A percentile compares a stretch with the other conserved stretches of the same genome.
phyloP scores from a whole-genome alignment of 2,113 vertebrate species.

The Zootoca vivipara region DNA sequence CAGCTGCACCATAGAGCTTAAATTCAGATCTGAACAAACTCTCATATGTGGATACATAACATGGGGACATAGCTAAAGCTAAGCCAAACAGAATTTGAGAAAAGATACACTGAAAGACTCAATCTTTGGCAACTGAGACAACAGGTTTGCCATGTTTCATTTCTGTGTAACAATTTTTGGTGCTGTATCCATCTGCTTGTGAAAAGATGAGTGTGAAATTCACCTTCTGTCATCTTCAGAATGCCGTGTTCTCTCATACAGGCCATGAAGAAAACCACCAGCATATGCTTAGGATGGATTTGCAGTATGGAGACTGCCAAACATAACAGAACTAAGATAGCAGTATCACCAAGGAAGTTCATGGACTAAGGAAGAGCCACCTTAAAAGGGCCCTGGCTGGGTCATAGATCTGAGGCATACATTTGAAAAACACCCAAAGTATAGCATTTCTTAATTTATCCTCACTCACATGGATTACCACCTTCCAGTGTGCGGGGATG shows the following conservation, averaged over 20 bases:
- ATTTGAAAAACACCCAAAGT: neutral
- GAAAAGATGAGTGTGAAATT: neutral
- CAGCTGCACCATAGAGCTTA: constrained; percentile 6
- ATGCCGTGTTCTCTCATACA: neutral
- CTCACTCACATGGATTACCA: neutral
- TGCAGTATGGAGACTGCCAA: neutral
- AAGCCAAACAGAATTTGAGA: neutral
- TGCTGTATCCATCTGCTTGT: neutral
- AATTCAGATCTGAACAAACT: neutral
- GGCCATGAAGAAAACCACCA: neutral
- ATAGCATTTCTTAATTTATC: neutral
- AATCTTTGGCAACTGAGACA: neutral
- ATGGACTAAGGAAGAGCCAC: neutral
- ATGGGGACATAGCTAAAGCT: too few relatives aligned
- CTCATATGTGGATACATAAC: too few relatives aligned
- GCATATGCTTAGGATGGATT: too few relatives aligned
- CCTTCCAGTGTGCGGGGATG: neutral
- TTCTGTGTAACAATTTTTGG: neutral
- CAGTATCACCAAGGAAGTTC: neutral
- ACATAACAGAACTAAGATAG: neutral
- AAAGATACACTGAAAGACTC: neutral
- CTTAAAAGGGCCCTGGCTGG: neutral
- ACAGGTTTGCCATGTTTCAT: neutral
- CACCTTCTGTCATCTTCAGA: neutral
- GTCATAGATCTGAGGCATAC: neutral